These are phyloP conservation scores for Mystacornis crossleyi DNA, from an alignment of 2,113 vertebrate species.

Conservation along the genomic window DNA sequence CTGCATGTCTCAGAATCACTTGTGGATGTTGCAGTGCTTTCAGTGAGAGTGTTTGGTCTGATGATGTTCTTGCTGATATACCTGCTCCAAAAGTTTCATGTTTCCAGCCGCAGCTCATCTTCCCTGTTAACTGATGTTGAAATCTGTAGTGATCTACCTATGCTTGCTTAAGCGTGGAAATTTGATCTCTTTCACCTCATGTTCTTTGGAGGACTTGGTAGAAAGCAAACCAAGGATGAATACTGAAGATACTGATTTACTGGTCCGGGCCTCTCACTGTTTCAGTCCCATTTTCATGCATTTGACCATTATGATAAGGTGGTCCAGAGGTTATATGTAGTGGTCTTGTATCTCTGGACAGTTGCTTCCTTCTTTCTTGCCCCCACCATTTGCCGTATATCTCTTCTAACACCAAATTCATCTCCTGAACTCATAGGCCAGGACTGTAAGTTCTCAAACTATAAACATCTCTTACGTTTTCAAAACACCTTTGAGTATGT, in stretches of 20 bases:
- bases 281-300: not conserved
- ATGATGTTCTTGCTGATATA: not conserved
- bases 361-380: not conserved
- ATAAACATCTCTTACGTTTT: not conserved
- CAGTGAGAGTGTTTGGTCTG: not conserved
- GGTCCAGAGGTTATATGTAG: not conserved
- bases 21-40: not conserved
- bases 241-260: constrained; percentile 17
- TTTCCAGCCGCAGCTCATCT: constrained; percentile 30
- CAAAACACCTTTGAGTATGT: not conserved
- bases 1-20: not conserved
- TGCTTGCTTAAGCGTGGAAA: constrained; percentile 15
- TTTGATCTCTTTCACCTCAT: not conserved
- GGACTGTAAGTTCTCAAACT: not conserved
- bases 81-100: not conserved
- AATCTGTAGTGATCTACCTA: constrained; percentile 35
- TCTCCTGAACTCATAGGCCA: not conserved
- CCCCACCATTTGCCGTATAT: not conserved
- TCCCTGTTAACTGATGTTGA: constrained; percentile 47
- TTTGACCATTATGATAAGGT: not conserved
- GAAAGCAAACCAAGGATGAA: not conserved
- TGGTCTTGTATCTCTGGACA: not conserved
- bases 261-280: not conserved
- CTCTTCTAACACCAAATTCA: not conserved
- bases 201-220: not conserved